Conservation (phyloP, 2,113 vertebrate genomes). For the Pelvicachromis taeniatus region DNA sequence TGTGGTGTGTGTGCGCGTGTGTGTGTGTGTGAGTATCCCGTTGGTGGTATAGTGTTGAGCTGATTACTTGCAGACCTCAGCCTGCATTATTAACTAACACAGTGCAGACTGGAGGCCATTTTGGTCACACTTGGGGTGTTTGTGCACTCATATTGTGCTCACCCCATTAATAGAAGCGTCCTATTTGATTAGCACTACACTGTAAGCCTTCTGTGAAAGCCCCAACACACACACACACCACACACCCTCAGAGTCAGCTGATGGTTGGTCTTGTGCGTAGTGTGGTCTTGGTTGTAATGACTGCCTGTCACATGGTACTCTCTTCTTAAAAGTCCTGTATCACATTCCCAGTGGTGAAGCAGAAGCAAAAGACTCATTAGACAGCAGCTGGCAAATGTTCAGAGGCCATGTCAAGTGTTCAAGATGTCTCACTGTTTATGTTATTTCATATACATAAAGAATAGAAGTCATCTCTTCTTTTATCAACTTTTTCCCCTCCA, state of each 20-base stretch:
- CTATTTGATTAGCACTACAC: background rate
- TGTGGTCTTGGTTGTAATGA: background rate
- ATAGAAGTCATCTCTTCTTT: background rate
- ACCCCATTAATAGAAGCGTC: constrained; percentile 1
- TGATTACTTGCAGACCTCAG: constrained; percentile 4
- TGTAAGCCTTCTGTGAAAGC: background rate
- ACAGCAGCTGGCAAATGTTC: constrained; percentile 17
- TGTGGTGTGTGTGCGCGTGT: background rate
- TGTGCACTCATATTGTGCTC: background rate
- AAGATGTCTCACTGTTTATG: background rate
- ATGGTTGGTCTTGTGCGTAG: background rate
- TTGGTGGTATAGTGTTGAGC: constrained; percentile 5
- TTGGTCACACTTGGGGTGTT: background rate
- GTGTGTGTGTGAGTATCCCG: background rate
- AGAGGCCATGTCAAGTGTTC: background rate
- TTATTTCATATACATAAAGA: background rate
- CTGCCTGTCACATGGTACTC: constrained; percentile 23
- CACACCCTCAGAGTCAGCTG: constrained; percentile 25
- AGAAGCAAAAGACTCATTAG: constrained; percentile 9
- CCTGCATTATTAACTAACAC: constrained; percentile 44
- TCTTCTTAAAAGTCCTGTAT: background rate
- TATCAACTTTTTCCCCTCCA: background rate
- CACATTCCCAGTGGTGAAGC: background rate
- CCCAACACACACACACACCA: background rate
- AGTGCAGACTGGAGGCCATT: background rate